Percentiles rank a stretch among this genome's conserved stretches.
phyloP scores from a whole-genome alignment of 2,113 vertebrate genomes.

The Scomber colias region DNA sequence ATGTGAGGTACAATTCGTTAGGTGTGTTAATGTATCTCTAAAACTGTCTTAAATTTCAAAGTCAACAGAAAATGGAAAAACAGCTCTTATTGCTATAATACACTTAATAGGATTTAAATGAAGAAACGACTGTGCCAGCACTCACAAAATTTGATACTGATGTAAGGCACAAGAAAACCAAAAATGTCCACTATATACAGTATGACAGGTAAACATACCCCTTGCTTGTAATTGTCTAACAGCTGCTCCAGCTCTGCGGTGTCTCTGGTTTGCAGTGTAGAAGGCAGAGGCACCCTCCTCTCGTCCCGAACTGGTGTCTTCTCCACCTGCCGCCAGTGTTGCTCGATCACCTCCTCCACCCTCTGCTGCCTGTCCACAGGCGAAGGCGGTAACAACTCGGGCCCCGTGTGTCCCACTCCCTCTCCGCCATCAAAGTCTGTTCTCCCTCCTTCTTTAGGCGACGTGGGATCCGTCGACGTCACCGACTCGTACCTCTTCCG shows the following conservation, averaged over 20 bases:
- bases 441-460: constrained; percentile 36
- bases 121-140: too few relatives aligned
- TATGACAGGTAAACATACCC: constrained; percentile 65
- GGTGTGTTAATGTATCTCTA: too few relatives aligned
- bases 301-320: constrained; percentile 86
- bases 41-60: too few relatives aligned
- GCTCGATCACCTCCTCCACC: constrained; percentile 87
- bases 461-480: constrained; percentile 40
- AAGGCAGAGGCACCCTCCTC: constrained; percentile 81
- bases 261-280: constrained; percentile 65
- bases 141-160: neutral
- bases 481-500: constrained; percentile 82
- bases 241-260: constrained; percentile 82
- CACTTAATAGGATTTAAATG: too few relatives aligned
- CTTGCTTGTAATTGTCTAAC: constrained; percentile 85
- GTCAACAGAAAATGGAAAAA: too few relatives aligned
- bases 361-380: constrained; percentile 79
- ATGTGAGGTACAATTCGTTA: too few relatives aligned
- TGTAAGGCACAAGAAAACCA: neutral
- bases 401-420: neutral
- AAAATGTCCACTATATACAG: neutral
- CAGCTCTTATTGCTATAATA: too few relatives aligned
- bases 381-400: constrained; percentile 17
- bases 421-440: constrained; percentile 66
- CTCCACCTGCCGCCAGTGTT: constrained; percentile 88